phyloP scores from a whole-genome alignment of 2,888 invertebrate species.

The Diloba caeruleocephala region DNA sequence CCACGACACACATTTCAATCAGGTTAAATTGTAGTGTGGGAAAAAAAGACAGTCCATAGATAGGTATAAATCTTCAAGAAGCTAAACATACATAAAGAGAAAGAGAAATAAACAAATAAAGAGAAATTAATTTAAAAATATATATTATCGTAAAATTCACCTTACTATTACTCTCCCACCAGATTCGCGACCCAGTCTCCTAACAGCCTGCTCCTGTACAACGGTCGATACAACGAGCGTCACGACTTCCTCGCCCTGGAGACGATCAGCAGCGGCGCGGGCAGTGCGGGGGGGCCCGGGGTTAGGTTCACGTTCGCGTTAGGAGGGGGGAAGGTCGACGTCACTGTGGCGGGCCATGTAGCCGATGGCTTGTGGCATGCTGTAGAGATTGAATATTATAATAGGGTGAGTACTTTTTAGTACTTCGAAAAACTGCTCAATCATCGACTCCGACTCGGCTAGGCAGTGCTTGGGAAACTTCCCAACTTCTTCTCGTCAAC shows the following conservation, averaged over 20 bases:
- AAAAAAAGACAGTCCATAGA: too few species aligned
- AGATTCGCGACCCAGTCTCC: constrained; percentile 96
- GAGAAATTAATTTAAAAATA: too few species aligned
- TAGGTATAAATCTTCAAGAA: too few species aligned
- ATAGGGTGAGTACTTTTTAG: constrained; percentile 88
- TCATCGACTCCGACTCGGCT: too few species aligned
- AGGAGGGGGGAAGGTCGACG: constrained; percentile 93
- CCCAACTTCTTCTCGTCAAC: too few species aligned
- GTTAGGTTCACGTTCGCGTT: constrained; percentile 96
- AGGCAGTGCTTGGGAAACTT: too few species aligned
- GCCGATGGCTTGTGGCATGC: constrained; percentile 97
- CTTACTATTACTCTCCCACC: constrained; percentile 30
- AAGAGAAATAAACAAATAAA: too few species aligned
- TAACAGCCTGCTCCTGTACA: constrained; percentile 96
- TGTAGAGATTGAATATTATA: constrained; percentile 94
- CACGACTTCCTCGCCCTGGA: constrained; percentile 98
- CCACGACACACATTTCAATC: too few species aligned
- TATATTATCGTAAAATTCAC: neutral
- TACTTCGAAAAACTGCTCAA: too few species aligned
- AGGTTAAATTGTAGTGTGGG: too few species aligned
- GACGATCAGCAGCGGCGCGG: constrained; percentile 90
- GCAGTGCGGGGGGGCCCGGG: constrained; percentile 78
- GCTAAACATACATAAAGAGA: too few species aligned
- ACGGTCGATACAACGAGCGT: constrained; percentile 98
- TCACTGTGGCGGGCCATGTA: constrained; percentile 92